These are phyloP conservation scores for Chlorodrepanis virens DNA, from an alignment of 2,113 vertebrate species.

Conservation along the genomic window DNA sequence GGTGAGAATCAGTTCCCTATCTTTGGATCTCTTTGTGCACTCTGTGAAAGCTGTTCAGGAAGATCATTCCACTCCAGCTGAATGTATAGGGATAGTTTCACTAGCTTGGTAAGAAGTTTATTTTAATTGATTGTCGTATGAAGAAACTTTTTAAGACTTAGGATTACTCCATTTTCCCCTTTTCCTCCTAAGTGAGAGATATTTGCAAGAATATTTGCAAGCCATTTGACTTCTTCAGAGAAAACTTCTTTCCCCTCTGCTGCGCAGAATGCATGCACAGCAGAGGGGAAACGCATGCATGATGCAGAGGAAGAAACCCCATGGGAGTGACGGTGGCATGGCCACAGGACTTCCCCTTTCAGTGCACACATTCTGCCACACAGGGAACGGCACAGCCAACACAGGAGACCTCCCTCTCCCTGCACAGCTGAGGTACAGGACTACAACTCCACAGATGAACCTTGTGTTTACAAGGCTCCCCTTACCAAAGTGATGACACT, in stretches of 20 bases:
- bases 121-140: not conserved
- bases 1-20: not conserved
- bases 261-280: rapidly evolving
- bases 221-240: not conserved
- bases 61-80: not conserved
- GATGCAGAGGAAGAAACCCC: not conserved
- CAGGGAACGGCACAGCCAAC: not conserved
- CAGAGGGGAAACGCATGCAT: too few species aligned
- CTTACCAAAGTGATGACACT: not conserved
- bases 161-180: not conserved
- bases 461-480: not conserved
- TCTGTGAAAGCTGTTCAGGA: not conserved
- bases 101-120: not conserved
- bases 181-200: not conserved
- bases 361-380: rapidly evolving
- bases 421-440: not conserved
- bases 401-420: not conserved
- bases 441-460: not conserved
- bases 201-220: not conserved
- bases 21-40: not conserved
- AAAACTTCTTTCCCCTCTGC: not conserved
- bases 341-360: not conserved
- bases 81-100: not conserved
- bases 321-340: not conserved
- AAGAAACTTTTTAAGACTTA: not conserved